Evolutionary conservation across 1,140 invertebrate species (phyloP), one percentile per base, ranked within the genome.

Genomic region (Euura lappo): DNA sequence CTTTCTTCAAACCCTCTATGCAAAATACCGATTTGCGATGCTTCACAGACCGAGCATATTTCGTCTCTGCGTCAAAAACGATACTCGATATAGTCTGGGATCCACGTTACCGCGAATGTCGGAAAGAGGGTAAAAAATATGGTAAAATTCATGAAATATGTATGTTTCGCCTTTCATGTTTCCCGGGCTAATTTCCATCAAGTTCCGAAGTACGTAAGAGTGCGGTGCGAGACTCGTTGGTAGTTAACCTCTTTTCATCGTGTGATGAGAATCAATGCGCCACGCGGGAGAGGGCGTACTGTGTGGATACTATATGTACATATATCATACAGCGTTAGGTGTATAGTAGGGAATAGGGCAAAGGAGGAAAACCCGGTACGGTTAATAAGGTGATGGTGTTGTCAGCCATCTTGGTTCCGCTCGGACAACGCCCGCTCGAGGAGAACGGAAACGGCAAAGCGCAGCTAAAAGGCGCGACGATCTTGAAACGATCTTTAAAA

Each of bases 401-500:
- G 13, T 60, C 76, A 68, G 78, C 78, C 79, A 79, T 81, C 76
- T 80, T 80, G 73, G 78, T 80, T 81, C 75, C 77, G 77, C 77
- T 79, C 74, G 76, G 74, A 76, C 75, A 74, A 73, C 70, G 76
- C 69, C 71, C 74, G 74, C 65, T 78, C 75, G 77, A 68, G 70
- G 73, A 73, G 77, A 76, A 78, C 76, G 70, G 74, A 66, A 60
- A 69, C 73, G 28, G 8, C 44, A 72, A 51, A 60, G 51, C 65
- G 66, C 68, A 74, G 78, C 72, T 76, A 75, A 77, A 70, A 77
- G 71, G 71, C 75, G 75, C 73, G 75, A 79, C 78, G 74, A 77
- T 79, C 76, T 76, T 69, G 66, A 79, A 78, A 71, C 69, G 69
- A 72, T 71, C 44, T 69, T 66, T 72, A 66, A 28, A 74, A 60